Evolutionary conservation across 2,113 vertebrate genomes (phyloP), one percentile per base, ranked within the genome.

Genomic region (Peucedramus taeniatus): DNA sequence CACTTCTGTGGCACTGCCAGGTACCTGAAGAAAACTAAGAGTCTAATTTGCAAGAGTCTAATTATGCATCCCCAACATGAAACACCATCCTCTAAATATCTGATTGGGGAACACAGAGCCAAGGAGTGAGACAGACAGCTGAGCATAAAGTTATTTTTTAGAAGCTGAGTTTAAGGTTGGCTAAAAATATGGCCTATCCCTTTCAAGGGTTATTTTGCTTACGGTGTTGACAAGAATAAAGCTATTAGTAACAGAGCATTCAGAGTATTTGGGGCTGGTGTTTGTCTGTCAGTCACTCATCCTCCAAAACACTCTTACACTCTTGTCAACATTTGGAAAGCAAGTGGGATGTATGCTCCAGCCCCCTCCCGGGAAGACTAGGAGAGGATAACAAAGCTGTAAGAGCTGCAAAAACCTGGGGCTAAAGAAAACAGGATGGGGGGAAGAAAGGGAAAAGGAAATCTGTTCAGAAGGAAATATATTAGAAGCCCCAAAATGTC

Each of bases 221-320:
- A 76, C 30, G 15, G 90, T n/a, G 85, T 50, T 89, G 91, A 94
- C 94, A 93, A 72, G 91, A 93, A 71, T 79, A 91, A 97, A 95
- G 87, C 93, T 85, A 89, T 87, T 91, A 82, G 93, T 49, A 91
- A 89, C 65, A 42, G 59, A 87, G 82, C 50, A 87, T 93, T 69
- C 84, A 2, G 77, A 94, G 54, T 79, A 96, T 96, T 77, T 83
- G 94, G 65, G 75, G 75, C 91, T 95, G 94, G 91, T 85, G 66
- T 93, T 93, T 91, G 93, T 95, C 94, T 96, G 93, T 93, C 93
- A 95, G 93, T 80, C 93, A 96, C 93, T 72, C 75, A 61, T 87
- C 54, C 66, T 85, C 90, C 70, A 66, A 87, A 95, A 91, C 71
- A 83, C 59, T 20, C 91, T 42, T 85, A 91, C 71, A 83, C 59